phyloP scores from a whole-genome alignment of 2,113 vertebrate genomes.

The Polypterus senegalus region DNA sequence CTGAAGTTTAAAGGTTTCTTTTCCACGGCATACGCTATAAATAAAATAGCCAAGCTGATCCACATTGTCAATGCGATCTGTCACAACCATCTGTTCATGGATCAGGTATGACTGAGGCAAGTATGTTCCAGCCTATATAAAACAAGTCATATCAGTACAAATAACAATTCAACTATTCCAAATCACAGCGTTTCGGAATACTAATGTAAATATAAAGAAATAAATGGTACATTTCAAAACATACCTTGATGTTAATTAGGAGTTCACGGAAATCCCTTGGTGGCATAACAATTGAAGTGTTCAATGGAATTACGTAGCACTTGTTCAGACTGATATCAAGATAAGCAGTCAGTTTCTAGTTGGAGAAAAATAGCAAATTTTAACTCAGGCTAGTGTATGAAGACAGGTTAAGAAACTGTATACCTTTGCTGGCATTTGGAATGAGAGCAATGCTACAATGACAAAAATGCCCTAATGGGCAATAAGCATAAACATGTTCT shows the following conservation, averaged over 20 bases:
- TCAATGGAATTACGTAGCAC: slow-evolving; percentile 90
- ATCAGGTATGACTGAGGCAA: slow-evolving; percentile 83
- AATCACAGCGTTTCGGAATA: not conserved
- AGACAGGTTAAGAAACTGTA: too few species aligned
- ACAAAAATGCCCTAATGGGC: too few species aligned
- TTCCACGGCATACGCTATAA: slow-evolving; percentile 71
- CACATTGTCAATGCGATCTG: slow-evolving; percentile 76
- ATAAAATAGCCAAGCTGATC: slow-evolving; percentile 78
- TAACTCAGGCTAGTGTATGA: too few species aligned
- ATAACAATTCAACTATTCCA: slow-evolving; percentile 14
- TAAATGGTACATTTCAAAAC: not conserved
- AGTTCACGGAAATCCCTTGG: slow-evolving; percentile 83
- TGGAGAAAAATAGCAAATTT: not conserved
- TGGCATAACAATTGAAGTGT: slow-evolving; percentile 90
- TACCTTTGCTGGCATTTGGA: too few species aligned
- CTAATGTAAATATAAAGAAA: not conserved
- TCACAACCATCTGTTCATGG: slow-evolving; percentile 92
- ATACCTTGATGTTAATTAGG: slow-evolving; percentile 83
- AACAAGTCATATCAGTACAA: slow-evolving; percentile 4
- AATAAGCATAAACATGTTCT: too few species aligned
- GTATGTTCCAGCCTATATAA: slow-evolving; percentile 76
- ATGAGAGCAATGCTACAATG: too few species aligned
- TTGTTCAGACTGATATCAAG: slow-evolving; percentile 88
- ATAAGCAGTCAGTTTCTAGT: slow-evolving; percentile 84
- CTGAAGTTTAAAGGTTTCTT: slow-evolving; percentile 80